These are phyloP conservation scores for Megaleporinus macrocephalus DNA, from an alignment of 2,113 vertebrate species.

Conservation along the genomic window DNA sequence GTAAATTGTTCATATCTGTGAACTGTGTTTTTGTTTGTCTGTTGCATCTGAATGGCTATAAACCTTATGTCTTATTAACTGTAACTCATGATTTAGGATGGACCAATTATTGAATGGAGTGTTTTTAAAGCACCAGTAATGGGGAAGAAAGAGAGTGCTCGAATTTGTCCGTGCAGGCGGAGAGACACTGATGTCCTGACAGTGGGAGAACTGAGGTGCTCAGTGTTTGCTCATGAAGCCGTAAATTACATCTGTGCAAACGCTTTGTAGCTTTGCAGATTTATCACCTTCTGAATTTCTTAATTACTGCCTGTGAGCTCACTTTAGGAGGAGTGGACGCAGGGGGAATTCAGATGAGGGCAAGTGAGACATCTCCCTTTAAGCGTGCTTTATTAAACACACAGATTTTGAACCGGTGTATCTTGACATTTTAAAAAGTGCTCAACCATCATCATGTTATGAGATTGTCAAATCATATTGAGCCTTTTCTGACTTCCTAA, in stretches of 20 bases:
- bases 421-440: neutral
- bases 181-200: slow-evolving; percentile 16
- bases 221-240: slow-evolving; percentile 59
- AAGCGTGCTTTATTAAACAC: neutral
- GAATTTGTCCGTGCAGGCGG: slow-evolving; percentile 46
- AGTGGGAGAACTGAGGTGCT: slow-evolving; percentile 57
- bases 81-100: slow-evolving; percentile 28
- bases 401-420: neutral
- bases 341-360: slow-evolving; percentile 12
- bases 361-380: neutral
- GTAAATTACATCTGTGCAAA: slow-evolving; percentile 56
- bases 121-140: slow-evolving; percentile 45
- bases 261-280: slow-evolving; percentile 50
- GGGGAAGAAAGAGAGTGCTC: slow-evolving; percentile 15
- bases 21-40: slow-evolving; percentile 16
- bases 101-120: slow-evolving; percentile 37
- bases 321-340: slow-evolving; percentile 37
- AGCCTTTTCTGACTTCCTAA: slow-evolving; percentile 9
- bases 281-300: slow-evolving; percentile 41
- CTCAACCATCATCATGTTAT: neutral
- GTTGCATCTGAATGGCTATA: neutral
- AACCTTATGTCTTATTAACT: slow-evolving; percentile 33
- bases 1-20: neutral
- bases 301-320: slow-evolving; percentile 39
- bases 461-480: neutral